Conservation (phyloP, 92 coral and sea anemone species). For the Parazoanthus atlanticus region DNA sequence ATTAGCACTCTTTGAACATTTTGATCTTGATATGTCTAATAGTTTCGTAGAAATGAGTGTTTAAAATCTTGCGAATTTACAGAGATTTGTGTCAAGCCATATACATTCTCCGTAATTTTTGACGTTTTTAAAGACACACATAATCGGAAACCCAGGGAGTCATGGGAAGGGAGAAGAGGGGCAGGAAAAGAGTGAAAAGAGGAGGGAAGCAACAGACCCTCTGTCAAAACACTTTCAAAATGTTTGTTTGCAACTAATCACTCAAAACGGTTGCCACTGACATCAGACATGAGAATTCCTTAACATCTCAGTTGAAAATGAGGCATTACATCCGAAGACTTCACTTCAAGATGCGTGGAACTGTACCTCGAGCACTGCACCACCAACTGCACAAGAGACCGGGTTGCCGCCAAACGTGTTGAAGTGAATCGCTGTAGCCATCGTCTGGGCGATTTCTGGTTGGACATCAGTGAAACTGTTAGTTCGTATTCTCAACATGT, state of each 20-base stretch:
- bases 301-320: not conserved
- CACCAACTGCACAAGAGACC: constrained; percentile 87
- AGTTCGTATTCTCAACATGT: not conserved
- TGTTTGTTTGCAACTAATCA: no score
- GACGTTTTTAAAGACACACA: not conserved
- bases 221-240: not conserved
- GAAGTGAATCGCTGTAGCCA: constrained; percentile 87
- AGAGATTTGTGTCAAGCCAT: no score
- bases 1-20: not conserved
- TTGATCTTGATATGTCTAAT: no score
- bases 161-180: not conserved
- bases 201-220: not conserved
- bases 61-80: no score
- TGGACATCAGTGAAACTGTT: not conserved
- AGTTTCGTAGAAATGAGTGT: no score
- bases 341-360: no score
- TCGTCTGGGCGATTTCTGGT: constrained; percentile 89
- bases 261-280: not conserved
- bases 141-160: not conserved
- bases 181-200: not conserved
- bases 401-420: constrained; percentile 99
- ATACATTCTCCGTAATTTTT: no score
- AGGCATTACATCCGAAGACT: not conserved
- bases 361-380: constrained; percentile 93
- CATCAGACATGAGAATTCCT: not conserved